These are phyloP conservation scores for Neomicropteryx cornuta DNA, from an alignment of 1,140 invertebrate genomes.

Conservation along the genomic window DNA sequence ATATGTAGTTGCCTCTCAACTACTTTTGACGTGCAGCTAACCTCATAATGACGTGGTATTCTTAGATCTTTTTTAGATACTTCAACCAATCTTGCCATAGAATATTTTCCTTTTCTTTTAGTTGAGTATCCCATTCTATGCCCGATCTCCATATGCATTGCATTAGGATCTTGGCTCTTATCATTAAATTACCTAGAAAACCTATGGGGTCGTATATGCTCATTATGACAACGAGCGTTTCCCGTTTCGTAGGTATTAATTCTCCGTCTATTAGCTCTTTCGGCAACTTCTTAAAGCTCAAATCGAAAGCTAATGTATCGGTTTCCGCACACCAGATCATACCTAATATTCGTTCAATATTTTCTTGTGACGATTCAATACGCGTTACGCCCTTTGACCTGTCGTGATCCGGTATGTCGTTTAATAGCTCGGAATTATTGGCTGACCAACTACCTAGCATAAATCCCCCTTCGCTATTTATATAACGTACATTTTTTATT, in stretches of 20 bases:
- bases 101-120: not conserved
- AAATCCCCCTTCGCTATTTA: not conserved
- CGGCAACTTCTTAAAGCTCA: not conserved
- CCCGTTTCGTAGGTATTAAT: constrained; percentile 11
- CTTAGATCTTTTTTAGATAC: not conserved
- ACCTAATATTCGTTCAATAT: not conserved
- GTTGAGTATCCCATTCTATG: constrained; percentile 17
- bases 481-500: not conserved
- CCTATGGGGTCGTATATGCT: constrained; percentile 23
- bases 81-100: not conserved
- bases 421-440: not conserved
- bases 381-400: not conserved
- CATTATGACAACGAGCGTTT: constrained; percentile 11
- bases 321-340: not conserved
- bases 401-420: not conserved
- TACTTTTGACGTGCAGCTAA: too few species aligned
- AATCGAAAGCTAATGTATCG: not conserved
- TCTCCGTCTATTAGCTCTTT: not conserved
- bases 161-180: constrained; percentile 19
- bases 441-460: not conserved
- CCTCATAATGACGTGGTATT: not conserved
- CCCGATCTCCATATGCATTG: constrained; percentile 19
- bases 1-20: too few species aligned
- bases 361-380: not conserved
- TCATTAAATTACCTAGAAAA: constrained; percentile 16